These are phyloP conservation scores for Seladonia tumulorum DNA, from an alignment of 2,888 invertebrate genomes.

Conservation along the genomic window DNA sequence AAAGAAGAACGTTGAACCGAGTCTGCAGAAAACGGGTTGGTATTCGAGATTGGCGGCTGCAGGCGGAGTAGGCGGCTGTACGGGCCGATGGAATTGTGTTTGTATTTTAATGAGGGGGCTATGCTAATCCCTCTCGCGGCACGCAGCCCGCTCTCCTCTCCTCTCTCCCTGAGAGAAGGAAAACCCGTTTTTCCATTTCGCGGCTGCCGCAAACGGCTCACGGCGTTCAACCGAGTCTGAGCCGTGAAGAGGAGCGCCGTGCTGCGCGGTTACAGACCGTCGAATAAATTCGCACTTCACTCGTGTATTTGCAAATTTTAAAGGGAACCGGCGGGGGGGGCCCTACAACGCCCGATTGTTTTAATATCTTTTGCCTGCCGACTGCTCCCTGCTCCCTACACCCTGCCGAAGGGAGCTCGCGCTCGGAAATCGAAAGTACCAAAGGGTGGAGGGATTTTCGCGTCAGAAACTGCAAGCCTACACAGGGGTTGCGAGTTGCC, in stretches of 20 bases:
- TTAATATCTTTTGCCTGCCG: constrained; percentile 73
- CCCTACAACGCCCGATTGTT: constrained; percentile 75
- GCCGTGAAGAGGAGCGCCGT: constrained; percentile 59
- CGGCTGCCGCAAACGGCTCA: constrained; percentile 63
- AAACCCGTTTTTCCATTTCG: constrained; percentile 78
- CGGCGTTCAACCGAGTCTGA: constrained; percentile 64
- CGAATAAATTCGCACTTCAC: constrained; percentile 81
- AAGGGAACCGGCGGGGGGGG: constrained; percentile 73
- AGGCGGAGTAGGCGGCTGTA: constrained; percentile 60
- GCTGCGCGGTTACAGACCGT: constrained; percentile 65
- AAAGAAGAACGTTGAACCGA: constrained; percentile 45
- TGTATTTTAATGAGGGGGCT: constrained; percentile 84
- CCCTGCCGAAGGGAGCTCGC: constrained; percentile 40
- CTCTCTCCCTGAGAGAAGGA: constrained; percentile 57
- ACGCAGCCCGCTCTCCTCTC: constrained; percentile 65
- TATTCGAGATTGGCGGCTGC: constrained; percentile 71
- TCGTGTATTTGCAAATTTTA: constrained; percentile 80
- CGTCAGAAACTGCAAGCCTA: background rate
- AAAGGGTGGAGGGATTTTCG: constrained; percentile 21
- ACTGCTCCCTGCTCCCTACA: constrained; percentile 1
- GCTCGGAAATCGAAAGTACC: constrained; percentile 41
- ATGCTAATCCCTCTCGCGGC: constrained; percentile 82
- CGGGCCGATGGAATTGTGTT: constrained; percentile 80
- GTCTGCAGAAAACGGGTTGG: constrained; percentile 68
- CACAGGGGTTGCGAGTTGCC: background rate